Evolutionary conservation across 2,888 invertebrate genomes (phyloP).

Genomic region (Tinea trinotella): DNA sequence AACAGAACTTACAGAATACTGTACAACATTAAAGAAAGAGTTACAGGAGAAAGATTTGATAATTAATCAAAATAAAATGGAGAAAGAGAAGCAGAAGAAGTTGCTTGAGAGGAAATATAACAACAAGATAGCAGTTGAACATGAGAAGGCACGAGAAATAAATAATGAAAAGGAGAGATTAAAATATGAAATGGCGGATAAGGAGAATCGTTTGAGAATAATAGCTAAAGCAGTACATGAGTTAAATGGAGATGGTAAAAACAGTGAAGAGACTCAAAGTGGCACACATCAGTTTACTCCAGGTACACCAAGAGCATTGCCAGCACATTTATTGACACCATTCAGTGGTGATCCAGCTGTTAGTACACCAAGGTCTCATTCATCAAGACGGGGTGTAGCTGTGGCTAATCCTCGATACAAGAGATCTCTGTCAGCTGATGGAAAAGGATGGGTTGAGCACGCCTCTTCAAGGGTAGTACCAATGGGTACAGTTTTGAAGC

Average conservation of each 20-base stretch:
- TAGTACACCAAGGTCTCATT: conserved; percentile 42
- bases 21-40: conserved; percentile 73
- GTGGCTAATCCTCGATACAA: conserved; percentile 82
- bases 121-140: conserved; percentile 78
- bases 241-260: conserved; percentile 40
- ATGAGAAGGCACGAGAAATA: conserved; percentile 82
- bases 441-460: conserved; percentile 90
- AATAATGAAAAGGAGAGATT: conserved; percentile 48
- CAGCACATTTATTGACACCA: conserved; percentile 56
- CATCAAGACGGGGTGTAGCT: conserved; percentile 73
- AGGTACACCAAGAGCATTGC: conserved; percentile 57
- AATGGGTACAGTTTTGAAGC: conserved; percentile 91
- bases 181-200: conserved; percentile 50
- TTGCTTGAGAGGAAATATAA: conserved; percentile 71
- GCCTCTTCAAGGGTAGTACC: conserved; percentile 85
- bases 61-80: conserved; percentile 75
- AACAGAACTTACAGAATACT: conserved; percentile 75
- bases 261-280: conserved; percentile 21
- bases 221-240: conserved; percentile 46
- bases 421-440: conserved; percentile 85
- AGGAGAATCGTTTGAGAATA: conserved; percentile 57
- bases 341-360: conserved; percentile 34
- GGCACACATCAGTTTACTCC: conserved; percentile 40
- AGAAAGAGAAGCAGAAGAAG: conserved; percentile 77
- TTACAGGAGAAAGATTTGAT: conserved; percentile 76